Evolutionary conservation across 2,113 vertebrate genomes (phyloP).

Genomic region (Rynchops niger): DNA sequence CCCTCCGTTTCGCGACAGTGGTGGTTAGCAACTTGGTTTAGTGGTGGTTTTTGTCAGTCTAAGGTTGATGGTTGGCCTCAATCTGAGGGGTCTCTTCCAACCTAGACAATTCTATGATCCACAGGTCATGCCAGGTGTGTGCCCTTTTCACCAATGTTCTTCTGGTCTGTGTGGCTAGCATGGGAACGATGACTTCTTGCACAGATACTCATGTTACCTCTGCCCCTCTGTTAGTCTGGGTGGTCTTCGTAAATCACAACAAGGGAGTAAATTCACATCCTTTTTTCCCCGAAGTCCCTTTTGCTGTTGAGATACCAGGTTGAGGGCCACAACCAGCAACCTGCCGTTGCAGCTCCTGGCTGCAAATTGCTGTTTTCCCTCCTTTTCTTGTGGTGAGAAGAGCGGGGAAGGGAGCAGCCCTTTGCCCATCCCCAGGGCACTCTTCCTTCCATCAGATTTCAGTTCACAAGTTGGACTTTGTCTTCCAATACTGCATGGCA

Average conservation of each 20-base stretch:
- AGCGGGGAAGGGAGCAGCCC: accelerated
- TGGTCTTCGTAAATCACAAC: not conserved
- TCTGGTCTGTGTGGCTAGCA: too few relatives aligned
- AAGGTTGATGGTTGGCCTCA: not conserved
- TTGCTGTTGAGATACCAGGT: not conserved
- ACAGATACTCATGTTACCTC: not conserved
- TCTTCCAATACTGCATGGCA: not conserved
- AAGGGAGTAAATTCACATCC: too few relatives aligned
- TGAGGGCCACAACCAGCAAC: not conserved
- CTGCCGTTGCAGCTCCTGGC: not conserved
- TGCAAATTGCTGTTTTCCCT: not conserved
- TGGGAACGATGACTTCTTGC: not conserved
- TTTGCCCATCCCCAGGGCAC: not conserved
- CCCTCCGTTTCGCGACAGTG: too few relatives aligned
- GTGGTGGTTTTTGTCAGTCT: not conserved
- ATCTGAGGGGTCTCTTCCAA: not conserved
- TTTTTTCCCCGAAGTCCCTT: not conserved
- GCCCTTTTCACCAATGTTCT: not conserved
- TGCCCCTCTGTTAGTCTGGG: too few relatives aligned
- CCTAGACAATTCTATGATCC: not conserved
- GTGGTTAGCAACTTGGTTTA: not conserved
- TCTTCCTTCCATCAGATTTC: not conserved
- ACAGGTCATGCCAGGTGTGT: not conserved
- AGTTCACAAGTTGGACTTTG: not conserved
- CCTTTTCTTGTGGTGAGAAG: not conserved